Base-by-base conservation (phyloP, 37 sponge, comb jelly and placozoan genomes). In the Diacarnus erythraeanus region DNA sequence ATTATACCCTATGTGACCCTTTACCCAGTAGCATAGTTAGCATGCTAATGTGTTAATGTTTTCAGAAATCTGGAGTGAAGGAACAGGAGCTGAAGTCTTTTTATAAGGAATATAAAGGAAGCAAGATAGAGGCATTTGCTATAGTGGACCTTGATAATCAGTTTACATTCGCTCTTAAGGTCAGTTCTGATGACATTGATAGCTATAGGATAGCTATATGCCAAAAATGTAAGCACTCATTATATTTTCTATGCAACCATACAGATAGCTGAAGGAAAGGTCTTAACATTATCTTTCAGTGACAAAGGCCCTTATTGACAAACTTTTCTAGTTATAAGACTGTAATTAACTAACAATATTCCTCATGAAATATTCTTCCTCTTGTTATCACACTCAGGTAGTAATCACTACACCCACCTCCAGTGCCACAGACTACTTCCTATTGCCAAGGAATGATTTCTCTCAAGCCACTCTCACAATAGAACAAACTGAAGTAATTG, bases 371-470 rank as follows among this genome's bases (percentile, higher is more conserved):
- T n/a, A n/a, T n/a, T n/a, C n/a, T n/a, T n/a, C n/a, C n/a, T n/a
- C n/a, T n/a, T n/a, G n/a, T n/a, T n/a, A n/a, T n/a, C n/a, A n/a
- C n/a, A n/a, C n/a, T n/a, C n/a, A 90, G 90, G 81, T 90, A 39
- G 64, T n/a, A 57, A 76, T 90, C 27, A 76, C 57, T 25, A 84
- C 85, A 15, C 69, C 90, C 42, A 90, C 90, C 21, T 90, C 90
- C 34, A 63, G 39, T 42, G 80, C 77, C 30, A 57, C 56, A 41
- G 60, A 72, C 18, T 80, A 85, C 44, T 90, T 69, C 60, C 60
- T 59, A 23, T 59, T 84, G 0, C 90, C 90, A 0, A 35, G 25
- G 43, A 64, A 71, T 59, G 78, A 76, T 54, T 70, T 40, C 56
- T 54, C 73, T 10, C 56, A 33, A 12, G 63, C 59, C 37, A 80